Base-by-base conservation (phyloP, 92 coral and sea anemone genomes). In the Porites rus region DNA sequence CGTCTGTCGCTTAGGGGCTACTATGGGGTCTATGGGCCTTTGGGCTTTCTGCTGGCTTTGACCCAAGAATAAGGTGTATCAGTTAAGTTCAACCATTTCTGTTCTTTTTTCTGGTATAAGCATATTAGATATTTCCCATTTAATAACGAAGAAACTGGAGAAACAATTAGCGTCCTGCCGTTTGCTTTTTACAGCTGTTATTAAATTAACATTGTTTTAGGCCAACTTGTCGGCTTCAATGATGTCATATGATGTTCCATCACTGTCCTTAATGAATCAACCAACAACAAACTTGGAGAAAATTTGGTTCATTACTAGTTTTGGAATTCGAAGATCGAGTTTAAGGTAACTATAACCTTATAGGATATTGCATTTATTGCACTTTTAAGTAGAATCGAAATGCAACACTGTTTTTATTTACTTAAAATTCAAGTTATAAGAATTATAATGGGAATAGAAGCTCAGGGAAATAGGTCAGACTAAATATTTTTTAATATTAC, bases 231-330 rank as follows among this genome's bases (percentile, higher is more conserved):
- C 66, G 1, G 56, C 10, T 51, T 14, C 77, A 4, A 38, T 38
- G 69, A 85, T 38, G 72, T 51, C 87, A 20, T 21, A 64, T 5
- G 68, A 75, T 31, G 60, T 89, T 24, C 97, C 97, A 16, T 88
- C 91, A 10, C 76, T 92, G 25, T 74, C 88, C 16, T 51, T 67
- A 46, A 87, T 94, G 93, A 65, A 91, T 67, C 86, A 53, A 11
- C 81, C 90, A 17, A 89, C 97, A 18, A 89, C 95, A 10, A 94
- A 94, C 87, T 74, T 90, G 71, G 94, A 93, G 59, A 96, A 96
- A 88, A 81, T 94, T 8, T 92, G 93, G 60, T 96, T 96, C 79
- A 89, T 96, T 75, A 83, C 91, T 83, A 91, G 94, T 68, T 91
- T 88, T 85, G 99, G 99, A 10, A 94, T 94, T 21, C 91, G 90